Conservation (phyloP, 2,888 invertebrate genomes). For the Meiosimyza decipiens region DNA sequence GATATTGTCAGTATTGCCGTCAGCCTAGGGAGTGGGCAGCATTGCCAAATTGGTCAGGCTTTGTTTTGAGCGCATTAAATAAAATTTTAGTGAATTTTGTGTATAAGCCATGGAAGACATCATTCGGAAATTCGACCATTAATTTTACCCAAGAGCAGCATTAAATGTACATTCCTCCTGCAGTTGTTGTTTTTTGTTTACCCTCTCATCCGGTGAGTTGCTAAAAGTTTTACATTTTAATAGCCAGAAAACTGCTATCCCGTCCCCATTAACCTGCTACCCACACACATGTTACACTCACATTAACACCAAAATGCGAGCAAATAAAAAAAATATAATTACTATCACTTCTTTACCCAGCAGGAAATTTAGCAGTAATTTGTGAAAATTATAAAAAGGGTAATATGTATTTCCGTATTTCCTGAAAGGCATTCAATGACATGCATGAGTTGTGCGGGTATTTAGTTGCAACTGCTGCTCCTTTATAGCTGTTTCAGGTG, state of each 20-base stretch:
- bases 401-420: no score
- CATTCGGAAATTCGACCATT: not conserved
- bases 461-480: no score
- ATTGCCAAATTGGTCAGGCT: not conserved
- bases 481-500: no score
- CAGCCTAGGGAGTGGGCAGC: not conserved
- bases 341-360: not conserved
- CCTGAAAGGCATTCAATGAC: no score
- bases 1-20: not conserved
- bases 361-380: no score
- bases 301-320: constrained; percentile 9
- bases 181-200: not conserved
- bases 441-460: no score
- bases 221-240: constrained; percentile 13
- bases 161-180: not conserved
- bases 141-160: constrained; percentile 15
- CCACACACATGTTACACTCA: not conserved
- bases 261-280: not conserved
- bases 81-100: constrained; percentile 3
- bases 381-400: no score
- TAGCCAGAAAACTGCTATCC: not conserved
- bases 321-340: constrained; percentile 29
- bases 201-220: constrained; percentile 4
- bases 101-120: not conserved
- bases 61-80: not conserved